Percentiles rank a stretch among this genome's conserved stretches.
phyloP scores from a whole-genome alignment of 2,888 invertebrate genomes.

The Crioceris asparagi region DNA sequence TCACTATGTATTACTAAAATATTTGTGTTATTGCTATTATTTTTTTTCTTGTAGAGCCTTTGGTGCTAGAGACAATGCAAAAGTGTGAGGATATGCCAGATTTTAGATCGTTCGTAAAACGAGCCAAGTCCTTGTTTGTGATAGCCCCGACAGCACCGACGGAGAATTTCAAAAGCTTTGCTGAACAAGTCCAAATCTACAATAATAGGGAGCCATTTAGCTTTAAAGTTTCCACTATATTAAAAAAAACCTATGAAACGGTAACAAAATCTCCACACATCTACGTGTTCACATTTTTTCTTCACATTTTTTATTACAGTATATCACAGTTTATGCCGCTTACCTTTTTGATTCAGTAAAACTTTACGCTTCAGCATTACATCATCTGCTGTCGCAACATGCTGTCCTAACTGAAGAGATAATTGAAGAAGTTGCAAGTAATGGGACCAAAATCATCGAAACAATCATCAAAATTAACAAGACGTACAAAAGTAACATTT shows the following conservation, averaged over 20 bases:
- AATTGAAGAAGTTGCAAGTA: slow-evolving; percentile 59
- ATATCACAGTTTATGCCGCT: slow-evolving; percentile 82
- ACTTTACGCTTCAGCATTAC: slow-evolving; percentile 71
- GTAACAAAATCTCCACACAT: slow-evolving; percentile 9
- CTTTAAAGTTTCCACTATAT: slow-evolving; percentile 38
- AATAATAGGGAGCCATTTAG: slow-evolving; percentile 72
- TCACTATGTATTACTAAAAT: no score
- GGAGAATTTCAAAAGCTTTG: slow-evolving; percentile 65
- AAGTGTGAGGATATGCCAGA: slow-evolving; percentile 50
- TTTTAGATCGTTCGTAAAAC: slow-evolving; percentile 48
- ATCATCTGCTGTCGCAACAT: slow-evolving; percentile 46
- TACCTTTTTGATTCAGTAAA: slow-evolving; percentile 91
- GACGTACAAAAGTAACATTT: slow-evolving; percentile 68
- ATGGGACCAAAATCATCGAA: slow-evolving; percentile 80
- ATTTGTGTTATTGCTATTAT: background rate
- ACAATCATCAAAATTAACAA: slow-evolving; percentile 68
- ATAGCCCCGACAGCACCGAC: slow-evolving; percentile 79
- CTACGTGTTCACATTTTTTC: background rate
- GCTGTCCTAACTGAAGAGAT: slow-evolving; percentile 48
- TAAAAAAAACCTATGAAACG: slow-evolving; percentile 14
- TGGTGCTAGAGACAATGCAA: slow-evolving; percentile 45
- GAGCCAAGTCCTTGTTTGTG: slow-evolving; percentile 74
- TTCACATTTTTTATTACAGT: slow-evolving; percentile 45
- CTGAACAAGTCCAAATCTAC: slow-evolving; percentile 66
- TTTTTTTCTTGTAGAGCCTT: slow-evolving; percentile 38